Evolutionary conservation across 2,797 vertebrate species (phyloP), one percentile per base, ranked within the genome.

Genomic region (Acomys russatus): DNA sequence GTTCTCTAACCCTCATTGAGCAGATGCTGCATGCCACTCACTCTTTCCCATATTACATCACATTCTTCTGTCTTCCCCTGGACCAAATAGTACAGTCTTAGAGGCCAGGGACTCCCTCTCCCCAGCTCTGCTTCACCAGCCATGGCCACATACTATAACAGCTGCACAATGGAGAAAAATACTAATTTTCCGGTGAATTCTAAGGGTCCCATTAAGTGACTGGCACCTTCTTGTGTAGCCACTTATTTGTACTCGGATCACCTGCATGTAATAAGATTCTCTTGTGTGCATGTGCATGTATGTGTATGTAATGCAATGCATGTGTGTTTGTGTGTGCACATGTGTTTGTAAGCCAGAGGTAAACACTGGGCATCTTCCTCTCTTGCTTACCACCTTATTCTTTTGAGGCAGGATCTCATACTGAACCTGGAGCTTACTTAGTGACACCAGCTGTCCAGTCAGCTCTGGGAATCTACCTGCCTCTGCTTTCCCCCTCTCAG

Each of bases 61-160:
- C 0, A 33, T 70, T 9, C 38, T 68, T 35, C n/a, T 51, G 9
- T 49, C 56, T 20, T 66, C 5, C 3, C 12, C 30, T 88, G 33
- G 38, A 2, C 44, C 54, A 22, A 59, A 35, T 0, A 3, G 23
- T 12, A 2, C 1, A 5, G 9, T 51, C 20, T 7, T 2, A 14
- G 25, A 88, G 8, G 33, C 23, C 30, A 71, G 44, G 1, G 63
- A 18, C 20, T 2, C 0, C 66, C 22, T 68, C 28, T 38, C 49
- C 49, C 9, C 59, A 6, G 8, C 25, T 94, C 61, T 78, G 18
- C 22, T 12, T 82, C 56, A 17, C 4, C 25, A 25, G 4, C 9
- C 0, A 0, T 35, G 51, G 9, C 6, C 8, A 49, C 33, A 22
- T 0, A 10, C 23, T 35, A 4, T 17, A 66, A 38, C 3, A 17